phyloP scores from a whole-genome alignment of 2,113 vertebrate species.

The Chlamydotis undulata region DNA sequence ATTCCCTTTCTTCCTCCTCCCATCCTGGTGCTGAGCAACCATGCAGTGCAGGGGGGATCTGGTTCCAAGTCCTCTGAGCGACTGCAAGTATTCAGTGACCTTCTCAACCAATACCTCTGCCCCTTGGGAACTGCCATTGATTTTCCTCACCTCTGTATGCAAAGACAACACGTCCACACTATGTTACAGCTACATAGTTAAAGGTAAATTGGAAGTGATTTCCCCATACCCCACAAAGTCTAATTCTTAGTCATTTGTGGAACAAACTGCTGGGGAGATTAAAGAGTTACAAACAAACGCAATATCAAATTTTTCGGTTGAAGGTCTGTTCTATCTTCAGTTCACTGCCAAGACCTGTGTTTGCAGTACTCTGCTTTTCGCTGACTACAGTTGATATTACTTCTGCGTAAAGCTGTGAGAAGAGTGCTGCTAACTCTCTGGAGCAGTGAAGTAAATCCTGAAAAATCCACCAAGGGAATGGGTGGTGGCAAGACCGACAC shows the following conservation, averaged over 20 bases:
- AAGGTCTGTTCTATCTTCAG: not conserved
- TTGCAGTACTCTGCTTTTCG: not conserved
- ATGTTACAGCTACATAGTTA: not conserved
- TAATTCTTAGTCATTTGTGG: not conserved
- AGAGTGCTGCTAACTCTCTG: not conserved
- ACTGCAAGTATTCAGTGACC: constrained; percentile 40
- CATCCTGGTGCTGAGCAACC: fast-evolving
- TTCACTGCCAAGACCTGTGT: constrained; percentile 6
- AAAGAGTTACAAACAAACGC: not conserved
- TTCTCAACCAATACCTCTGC: constrained; percentile 4
- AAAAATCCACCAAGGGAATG: constrained; percentile 44
- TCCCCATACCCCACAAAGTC: not conserved
- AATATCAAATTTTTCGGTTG: not conserved
- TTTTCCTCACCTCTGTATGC: constrained; percentile 28
- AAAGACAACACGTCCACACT: not conserved
- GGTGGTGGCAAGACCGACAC: not conserved
- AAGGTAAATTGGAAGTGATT: not conserved
- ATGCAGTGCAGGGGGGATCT: not conserved
- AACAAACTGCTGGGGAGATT: not conserved
- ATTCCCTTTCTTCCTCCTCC: not conserved
- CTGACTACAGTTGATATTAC: not conserved
- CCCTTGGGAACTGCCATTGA: constrained; percentile 31
- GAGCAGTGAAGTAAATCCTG: not conserved
- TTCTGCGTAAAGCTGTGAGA: not conserved
- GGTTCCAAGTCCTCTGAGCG: not conserved